Base-by-base conservation (phyloP, 2,888 invertebrate genomes). In the Melanchra persicariae region DNA sequence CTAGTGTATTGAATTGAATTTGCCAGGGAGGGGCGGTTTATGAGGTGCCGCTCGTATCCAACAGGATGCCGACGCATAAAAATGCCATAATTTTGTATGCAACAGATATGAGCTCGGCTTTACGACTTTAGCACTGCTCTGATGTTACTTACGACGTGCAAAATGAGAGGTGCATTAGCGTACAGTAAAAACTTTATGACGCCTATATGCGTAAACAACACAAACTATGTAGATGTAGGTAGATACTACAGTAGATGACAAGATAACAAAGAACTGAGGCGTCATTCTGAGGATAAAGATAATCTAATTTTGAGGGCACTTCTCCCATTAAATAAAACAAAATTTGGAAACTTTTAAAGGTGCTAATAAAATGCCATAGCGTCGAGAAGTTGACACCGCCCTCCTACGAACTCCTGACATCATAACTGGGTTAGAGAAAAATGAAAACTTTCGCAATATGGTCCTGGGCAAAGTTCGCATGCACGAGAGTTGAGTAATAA, bases 371-470 rank as follows among this genome's bases (percentile, higher is more conserved):
- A 93, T 89, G 89, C 88, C 86, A 81, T 82, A 79, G 85, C 84
- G 85, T 80, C 84, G 83, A 77, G 81, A 90, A 89, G 88, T 91
- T 92, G 91, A 91, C 91, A 91, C 88, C 85, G 87, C 85, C 85
- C 70, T 81, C 85, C 84, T 80, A 73, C 77, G 84, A 87, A 86
- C 88, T 88, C 87, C 83, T 87, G 87, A 88, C 87, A 87, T 90
- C 88, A 87, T 93, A 94, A 93, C 93, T 93, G 89, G 94, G 94
- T 94, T 94, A 92, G 89, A 91, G 92, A 93, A 94, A 94, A 94
- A 94, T 93, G 91, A 89, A 93, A 95, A 95, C 93, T 95, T 95
- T 93, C 69, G 91, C 93, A 95, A 95, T 94, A 94, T 93, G 91
- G 88, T 87, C 86, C 86, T 86, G 83, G 79, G 77, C 70, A 73